Conservation (phyloP, 2,113 vertebrate genomes). For the Siphamia tubifer region DNA sequence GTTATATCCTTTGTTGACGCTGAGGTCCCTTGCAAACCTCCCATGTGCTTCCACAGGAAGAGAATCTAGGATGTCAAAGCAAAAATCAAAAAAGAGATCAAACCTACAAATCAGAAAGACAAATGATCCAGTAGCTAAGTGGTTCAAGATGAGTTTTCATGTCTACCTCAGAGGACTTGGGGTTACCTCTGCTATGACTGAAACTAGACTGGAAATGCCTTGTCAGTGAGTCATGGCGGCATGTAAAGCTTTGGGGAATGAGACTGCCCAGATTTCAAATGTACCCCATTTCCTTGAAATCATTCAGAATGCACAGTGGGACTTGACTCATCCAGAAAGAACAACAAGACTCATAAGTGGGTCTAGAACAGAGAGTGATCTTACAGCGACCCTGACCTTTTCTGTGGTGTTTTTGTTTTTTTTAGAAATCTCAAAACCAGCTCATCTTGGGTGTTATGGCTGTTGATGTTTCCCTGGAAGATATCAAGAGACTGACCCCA, state of each 20-base stretch:
- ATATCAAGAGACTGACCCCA: slow-evolving; percentile 94
- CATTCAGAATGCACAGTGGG: slow-evolving; percentile 50
- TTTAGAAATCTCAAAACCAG: slow-evolving; percentile 83
- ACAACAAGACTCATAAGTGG: slow-evolving; percentile 15
- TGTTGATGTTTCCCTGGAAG: slow-evolving; percentile 94
- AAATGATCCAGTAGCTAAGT: slow-evolving; percentile 70
- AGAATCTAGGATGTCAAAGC: slow-evolving; percentile 29
- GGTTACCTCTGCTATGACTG: slow-evolving; percentile 33
- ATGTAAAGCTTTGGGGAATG: slow-evolving; percentile 49
- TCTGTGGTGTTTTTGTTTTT: not conserved
- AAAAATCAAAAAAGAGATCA: slow-evolving; percentile 54
- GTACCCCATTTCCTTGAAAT: slow-evolving; percentile 51
- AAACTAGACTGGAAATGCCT: slow-evolving; percentile 62
- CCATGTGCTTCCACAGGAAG: slow-evolving; percentile 44
- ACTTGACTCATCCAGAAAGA: slow-evolving; percentile 55
- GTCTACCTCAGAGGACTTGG: slow-evolving; percentile 30
- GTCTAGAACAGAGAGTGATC: not conserved
- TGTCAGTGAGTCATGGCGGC: slow-evolving; percentile 66
- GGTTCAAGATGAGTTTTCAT: slow-evolving; percentile 71
- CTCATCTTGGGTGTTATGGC: slow-evolving; percentile 98
- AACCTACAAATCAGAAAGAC: slow-evolving; percentile 52
- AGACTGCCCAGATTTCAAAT: slow-evolving; percentile 59
- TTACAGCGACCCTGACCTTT: slow-evolving; percentile 3
- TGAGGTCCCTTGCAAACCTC: slow-evolving; percentile 30
- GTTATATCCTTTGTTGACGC: slow-evolving; percentile 38